Evolutionary conservation across 1,140 invertebrate species (phyloP).

Genomic region (Drosophila neocordata): DNA sequence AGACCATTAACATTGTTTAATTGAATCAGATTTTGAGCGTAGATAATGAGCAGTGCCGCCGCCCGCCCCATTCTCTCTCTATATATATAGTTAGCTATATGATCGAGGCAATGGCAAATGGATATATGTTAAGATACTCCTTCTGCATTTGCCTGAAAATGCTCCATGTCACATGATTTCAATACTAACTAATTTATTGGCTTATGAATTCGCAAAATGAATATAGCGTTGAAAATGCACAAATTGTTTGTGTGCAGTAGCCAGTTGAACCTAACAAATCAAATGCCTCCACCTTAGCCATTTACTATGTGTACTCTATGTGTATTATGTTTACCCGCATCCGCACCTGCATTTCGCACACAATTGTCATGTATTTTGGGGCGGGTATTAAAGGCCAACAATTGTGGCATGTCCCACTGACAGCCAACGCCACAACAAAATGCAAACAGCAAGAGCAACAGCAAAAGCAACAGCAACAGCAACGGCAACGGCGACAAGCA

Average conservation of each 20-base stretch:
- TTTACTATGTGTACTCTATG: too few species aligned
- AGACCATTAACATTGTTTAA: constrained; percentile 78
- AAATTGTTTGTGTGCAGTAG: not conserved
- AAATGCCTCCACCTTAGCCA: not conserved
- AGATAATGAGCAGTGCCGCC: constrained; percentile 60
- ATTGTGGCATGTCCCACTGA: constrained; percentile 61
- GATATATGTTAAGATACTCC: not conserved
- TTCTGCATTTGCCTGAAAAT: not conserved
- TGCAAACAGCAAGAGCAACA: too few species aligned
- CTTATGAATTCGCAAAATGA: constrained; percentile 3
- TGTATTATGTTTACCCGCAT: constrained; percentile 14
- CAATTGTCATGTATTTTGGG: constrained; percentile 25
- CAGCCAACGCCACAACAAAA: constrained; percentile 50
- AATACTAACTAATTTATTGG: constrained; percentile 8
- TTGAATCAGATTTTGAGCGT: constrained; percentile 76
- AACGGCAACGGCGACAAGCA: constrained; percentile 37
- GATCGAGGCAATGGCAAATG: not conserved
- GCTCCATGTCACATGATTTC: constrained; percentile 6
- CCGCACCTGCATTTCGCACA: constrained; percentile 31
- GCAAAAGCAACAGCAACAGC: constrained; percentile 24
- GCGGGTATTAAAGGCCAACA: constrained; percentile 55
- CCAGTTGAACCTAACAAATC: not conserved
- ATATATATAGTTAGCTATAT: constrained; percentile 30
- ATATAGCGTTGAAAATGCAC: not conserved
- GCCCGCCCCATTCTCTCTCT: constrained; percentile 32